A percentile compares a stretch with the other conserved stretches of the same genome.
These are phyloP conservation scores for Silurus meridionalis DNA, from an alignment of 2,113 vertebrate genomes.

Conservation along the genomic window DNA sequence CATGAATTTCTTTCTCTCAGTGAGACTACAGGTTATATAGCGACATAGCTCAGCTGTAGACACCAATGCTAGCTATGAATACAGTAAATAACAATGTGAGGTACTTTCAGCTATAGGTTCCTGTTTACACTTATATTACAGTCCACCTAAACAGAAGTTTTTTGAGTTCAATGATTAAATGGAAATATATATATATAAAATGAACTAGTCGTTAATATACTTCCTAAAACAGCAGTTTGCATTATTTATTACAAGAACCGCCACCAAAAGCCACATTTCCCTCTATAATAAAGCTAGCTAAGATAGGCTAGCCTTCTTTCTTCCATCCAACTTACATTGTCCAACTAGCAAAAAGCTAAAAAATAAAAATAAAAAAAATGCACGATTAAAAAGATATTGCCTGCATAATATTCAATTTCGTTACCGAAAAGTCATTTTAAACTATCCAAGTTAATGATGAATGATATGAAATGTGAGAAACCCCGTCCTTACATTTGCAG, in stretches of 20 bases:
- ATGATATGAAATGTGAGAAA: background rate
- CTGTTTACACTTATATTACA: background rate
- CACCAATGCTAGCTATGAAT: background rate
- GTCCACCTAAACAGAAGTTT: background rate
- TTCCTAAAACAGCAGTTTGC: background rate
- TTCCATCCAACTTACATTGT: background rate
- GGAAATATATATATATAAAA: background rate
- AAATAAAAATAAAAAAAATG: background rate
- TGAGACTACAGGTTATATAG: background rate
- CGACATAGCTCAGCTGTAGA: background rate
- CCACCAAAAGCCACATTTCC: background rate
- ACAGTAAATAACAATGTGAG: background rate
- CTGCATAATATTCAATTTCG: background rate
- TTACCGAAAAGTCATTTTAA: background rate
- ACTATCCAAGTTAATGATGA: background rate
- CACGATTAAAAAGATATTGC: background rate
- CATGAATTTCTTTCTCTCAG: background rate
- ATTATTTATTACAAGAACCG: background rate
- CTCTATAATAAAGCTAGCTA: background rate
- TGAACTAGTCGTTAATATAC: background rate
- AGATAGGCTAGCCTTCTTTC: background rate
- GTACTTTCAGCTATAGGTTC: background rate
- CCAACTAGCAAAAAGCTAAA: too few species aligned
- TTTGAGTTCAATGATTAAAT: background rate
- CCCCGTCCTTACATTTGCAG: background rate